These are phyloP conservation scores for Cephus sareptanus DNA, from an alignment of 2,888 invertebrate genomes.

Conservation along the genomic window DNA sequence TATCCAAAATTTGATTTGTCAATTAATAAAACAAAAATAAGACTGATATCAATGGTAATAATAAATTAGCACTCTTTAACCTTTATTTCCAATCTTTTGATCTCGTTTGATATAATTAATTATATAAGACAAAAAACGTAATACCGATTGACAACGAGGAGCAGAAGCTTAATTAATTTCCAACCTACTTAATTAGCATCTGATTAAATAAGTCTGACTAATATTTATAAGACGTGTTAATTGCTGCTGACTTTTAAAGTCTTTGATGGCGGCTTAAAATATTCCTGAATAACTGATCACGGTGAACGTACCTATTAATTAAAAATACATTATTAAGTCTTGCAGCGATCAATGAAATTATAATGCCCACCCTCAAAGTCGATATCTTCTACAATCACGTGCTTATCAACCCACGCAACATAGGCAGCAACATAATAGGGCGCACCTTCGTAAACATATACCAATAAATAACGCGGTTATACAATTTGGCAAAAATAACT, in stretches of 20 bases:
- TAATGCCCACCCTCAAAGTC: not conserved
- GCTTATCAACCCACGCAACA: not conserved
- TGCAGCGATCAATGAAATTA: not conserved
- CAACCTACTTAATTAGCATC: not conserved
- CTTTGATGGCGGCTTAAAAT: not conserved
- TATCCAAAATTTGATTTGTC: not conserved
- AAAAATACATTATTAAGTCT: not conserved
- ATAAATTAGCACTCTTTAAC: not conserved
- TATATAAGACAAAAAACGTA: not conserved
- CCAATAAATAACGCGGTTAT: not conserved
- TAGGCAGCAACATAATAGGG: not conserved
- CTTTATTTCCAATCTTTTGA: not conserved
- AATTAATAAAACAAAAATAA: not conserved
- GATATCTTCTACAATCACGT: not conserved
- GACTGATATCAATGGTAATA: not conserved
- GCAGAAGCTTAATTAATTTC: not conserved
- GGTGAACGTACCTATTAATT: not conserved
- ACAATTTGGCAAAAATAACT: not conserved
- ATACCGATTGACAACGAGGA: not conserved
- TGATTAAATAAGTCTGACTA: not conserved
- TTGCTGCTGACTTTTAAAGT: not conserved
- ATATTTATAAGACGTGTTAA: not conserved
- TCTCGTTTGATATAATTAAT: not conserved
- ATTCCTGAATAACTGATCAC: not conserved
- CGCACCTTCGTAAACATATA: not conserved